A percentile compares a stretch with the other conserved stretches of the same genome.
Evolutionary conservation across 2,797 vertebrate species (phyloP).

Genomic region (Pipistrellus pipistrellus): DNA sequence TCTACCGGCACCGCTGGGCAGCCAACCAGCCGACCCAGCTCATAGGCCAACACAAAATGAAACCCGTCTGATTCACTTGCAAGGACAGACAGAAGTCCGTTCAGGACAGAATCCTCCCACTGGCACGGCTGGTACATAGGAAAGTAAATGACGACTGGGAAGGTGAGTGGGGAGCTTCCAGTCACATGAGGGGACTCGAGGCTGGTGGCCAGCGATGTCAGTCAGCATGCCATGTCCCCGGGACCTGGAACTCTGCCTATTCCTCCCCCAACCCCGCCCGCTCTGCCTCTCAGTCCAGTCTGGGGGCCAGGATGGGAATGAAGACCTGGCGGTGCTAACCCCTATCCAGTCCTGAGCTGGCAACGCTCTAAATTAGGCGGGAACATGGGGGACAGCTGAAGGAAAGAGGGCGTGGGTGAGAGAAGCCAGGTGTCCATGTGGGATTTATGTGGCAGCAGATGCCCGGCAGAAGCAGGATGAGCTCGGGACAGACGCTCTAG

Average conservation of each 20-base stretch:
- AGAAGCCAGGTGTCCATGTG: no score
- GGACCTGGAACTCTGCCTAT: background rate
- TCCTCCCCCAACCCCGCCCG: no score
- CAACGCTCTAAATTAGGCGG: no score
- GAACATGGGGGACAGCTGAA: background rate
- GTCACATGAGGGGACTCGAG: background rate
- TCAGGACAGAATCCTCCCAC: rapidly evolving
- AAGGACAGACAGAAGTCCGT: rapidly evolving
- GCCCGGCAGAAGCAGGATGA: background rate
- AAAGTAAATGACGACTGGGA: background rate
- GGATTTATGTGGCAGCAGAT: background rate
- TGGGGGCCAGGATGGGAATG: background rate
- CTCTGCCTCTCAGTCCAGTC: background rate
- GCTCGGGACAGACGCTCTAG: background rate
- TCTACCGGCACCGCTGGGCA: background rate
- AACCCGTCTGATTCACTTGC: background rate
- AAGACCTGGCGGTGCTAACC: background rate
- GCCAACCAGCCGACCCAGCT: background rate
- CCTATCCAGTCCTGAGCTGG: background rate
- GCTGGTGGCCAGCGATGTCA: background rate
- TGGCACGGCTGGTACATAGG: rapidly evolving
- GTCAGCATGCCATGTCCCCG: background rate
- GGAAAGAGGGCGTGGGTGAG: background rate
- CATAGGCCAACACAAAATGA: background rate
- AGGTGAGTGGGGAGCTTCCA: background rate